A percentile compares a stretch with the other conserved stretches of the same genome.
Evolutionary conservation across 1,140 invertebrate genomes (phyloP).

Genomic region (Heliconius himera): DNA sequence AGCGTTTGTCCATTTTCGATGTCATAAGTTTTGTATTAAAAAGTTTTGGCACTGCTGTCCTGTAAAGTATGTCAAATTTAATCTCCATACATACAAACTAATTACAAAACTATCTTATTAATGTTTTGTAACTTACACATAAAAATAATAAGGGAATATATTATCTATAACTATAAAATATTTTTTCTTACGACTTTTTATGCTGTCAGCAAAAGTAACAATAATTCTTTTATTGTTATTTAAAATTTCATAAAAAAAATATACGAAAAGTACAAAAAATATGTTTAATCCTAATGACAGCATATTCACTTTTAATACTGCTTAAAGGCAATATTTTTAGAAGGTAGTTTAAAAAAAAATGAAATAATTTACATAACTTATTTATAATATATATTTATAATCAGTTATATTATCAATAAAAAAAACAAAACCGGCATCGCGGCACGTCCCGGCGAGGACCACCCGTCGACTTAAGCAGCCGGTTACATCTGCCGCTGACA

Average conservation of each 20-base stretch:
- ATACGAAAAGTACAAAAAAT: too few species aligned
- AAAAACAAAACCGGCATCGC: slow-evolving; percentile 38
- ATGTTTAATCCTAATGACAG: too few species aligned
- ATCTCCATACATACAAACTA: background rate
- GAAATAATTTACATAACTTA: background rate
- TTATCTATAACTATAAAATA: background rate
- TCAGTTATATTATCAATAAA: slow-evolving; percentile 25
- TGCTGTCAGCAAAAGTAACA: too few species aligned
- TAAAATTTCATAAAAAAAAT: too few species aligned
- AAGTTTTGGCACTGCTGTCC: background rate
- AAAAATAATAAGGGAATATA: background rate
- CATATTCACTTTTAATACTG: too few species aligned
- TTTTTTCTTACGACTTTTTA: background rate
- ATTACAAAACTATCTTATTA: background rate
- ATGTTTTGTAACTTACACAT: background rate
- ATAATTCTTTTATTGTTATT: too few species aligned
- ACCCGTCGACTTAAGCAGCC: slow-evolving; percentile 37
- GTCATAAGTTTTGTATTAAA: background rate
- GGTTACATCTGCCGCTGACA: slow-evolving; percentile 52
- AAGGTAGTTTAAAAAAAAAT: background rate
- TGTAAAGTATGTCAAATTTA: slow-evolving; percentile 6
- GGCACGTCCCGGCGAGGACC: slow-evolving; percentile 38
- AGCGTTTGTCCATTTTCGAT: slow-evolving; percentile 7
- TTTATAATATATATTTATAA: background rate
- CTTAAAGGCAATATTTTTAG: background rate